Base-by-base conservation (phyloP, 2,797 vertebrate genomes). In the Trachops cirrhosus region DNA sequence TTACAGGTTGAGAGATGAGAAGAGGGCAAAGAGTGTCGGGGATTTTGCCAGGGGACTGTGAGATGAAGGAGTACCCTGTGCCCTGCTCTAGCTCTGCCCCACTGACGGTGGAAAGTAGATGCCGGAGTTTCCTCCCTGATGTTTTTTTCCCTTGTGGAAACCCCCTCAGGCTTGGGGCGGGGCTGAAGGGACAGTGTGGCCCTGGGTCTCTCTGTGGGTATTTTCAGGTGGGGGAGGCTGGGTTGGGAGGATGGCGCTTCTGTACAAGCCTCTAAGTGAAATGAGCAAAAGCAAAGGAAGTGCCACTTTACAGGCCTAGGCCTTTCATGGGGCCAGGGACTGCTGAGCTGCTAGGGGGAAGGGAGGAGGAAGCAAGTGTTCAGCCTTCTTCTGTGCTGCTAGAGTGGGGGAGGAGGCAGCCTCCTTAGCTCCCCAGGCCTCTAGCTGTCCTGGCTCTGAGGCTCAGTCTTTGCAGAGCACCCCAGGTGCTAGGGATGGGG, bases 61-160 rank as follows among this genome's bases (percentile, higher is more conserved):
- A 75, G 50, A 75, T 64, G 19, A 78, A 50, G 84, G 86, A 91
- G 74, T 62, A 80, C 86, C 91, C 37, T 54, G 67, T 85, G 74
- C 77, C 70, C 41, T 62, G 26, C 86, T 89, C 91, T 39, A 73
- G 52, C 83, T 89, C 52, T 88, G 77, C 91, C 91, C 70, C 83
- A 82, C 89, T 75, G 59, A 68, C 54, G 57, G 77, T 97, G 96
- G 96, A 95, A 96, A 97, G 88, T 86, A 88, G 71, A 92, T 84
- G 77, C 87, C 0, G 88, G 97, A 92, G 84, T 98, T 98, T 97
- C 97, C 97, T 97, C 96, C 85, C 68, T 88, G 75, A 48, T 91
- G 91, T 95, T 92, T 93, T 96, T 96, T 96, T 96, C 95, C 97
- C 95, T 93, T 86, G 78, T 97, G 97, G 97, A 98, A 97, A 97